These are phyloP conservation scores for Chlorops oryzae DNA, from an alignment of 1,140 invertebrate species.

Conservation along the genomic window DNA sequence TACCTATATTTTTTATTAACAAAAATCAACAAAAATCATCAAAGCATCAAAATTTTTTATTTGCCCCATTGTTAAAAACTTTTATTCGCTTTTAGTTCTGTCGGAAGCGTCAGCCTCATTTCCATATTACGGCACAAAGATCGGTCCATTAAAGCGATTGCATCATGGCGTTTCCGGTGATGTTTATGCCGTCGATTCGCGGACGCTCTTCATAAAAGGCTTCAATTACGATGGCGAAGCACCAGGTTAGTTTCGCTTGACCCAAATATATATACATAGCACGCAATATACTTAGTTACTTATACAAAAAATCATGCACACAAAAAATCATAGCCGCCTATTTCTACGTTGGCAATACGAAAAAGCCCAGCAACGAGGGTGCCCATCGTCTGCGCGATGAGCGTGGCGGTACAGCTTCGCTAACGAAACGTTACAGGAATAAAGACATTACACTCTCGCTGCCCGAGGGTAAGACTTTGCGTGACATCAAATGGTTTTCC, in stretches of 20 bases:
- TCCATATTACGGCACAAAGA: slow-evolving; percentile 69
- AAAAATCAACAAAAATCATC: no score
- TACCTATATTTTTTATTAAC: no score
- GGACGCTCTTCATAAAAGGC: slow-evolving; percentile 78
- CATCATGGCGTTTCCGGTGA: slow-evolving; percentile 79
- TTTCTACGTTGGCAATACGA: slow-evolving; percentile 74
- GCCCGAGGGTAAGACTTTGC: slow-evolving; percentile 77
- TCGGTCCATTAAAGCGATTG: slow-evolving; percentile 68
- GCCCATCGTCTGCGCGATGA: slow-evolving; percentile 75
- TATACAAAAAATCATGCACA: slow-evolving; percentile 10
- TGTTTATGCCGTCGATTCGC: slow-evolving; percentile 79
- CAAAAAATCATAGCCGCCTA: slow-evolving; percentile 67
- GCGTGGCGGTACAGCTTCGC: slow-evolving; percentile 59
- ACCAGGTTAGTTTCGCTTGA: slow-evolving; percentile 58
- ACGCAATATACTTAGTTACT: no score
- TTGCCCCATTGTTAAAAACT: no score
- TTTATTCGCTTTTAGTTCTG: no score
- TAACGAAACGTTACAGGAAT: slow-evolving; percentile 69
- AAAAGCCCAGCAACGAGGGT: slow-evolving; percentile 57
- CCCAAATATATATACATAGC: no score
- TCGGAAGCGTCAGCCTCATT: no score
- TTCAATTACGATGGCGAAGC: slow-evolving; percentile 85
- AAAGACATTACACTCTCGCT: slow-evolving; percentile 76
- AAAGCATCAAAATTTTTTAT: no score
- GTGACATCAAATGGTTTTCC: slow-evolving; percentile 78